Percentiles rank a stretch among this genome's conserved stretches.
These are phyloP conservation scores for Heliangelus exortis DNA, from an alignment of 2,797 vertebrate species.

Conservation along the genomic window DNA sequence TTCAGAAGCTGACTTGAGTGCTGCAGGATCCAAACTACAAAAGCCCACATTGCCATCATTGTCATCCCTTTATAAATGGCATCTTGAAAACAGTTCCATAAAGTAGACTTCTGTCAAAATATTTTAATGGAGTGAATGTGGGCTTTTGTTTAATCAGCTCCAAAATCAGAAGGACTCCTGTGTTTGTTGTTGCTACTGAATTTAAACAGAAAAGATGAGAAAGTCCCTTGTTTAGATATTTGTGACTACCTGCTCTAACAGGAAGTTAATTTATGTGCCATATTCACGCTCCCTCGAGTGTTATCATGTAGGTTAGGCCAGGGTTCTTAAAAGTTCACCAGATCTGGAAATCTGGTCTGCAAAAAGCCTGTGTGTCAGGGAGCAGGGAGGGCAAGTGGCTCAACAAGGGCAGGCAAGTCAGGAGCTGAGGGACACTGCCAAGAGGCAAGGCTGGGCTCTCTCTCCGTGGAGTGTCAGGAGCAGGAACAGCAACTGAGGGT, in stretches of 20 bases:
- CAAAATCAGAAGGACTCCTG: background rate
- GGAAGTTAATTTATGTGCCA: background rate
- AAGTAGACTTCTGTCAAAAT: background rate
- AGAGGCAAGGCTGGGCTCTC: background rate
- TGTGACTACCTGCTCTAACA: background rate
- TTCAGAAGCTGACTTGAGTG: background rate
- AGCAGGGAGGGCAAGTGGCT: accelerated
- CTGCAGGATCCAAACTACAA: background rate
- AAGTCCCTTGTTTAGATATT: background rate
- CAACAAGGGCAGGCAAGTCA: accelerated
- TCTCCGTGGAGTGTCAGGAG: background rate
- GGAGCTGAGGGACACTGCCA: accelerated
- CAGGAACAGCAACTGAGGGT: accelerated
- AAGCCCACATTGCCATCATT: background rate
- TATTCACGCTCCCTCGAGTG: background rate
- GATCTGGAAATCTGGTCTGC: background rate
- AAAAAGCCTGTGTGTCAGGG: background rate
- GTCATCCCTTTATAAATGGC: background rate
- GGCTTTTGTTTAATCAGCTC: background rate
- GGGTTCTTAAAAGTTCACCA: background rate
- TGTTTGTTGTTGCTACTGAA: background rate
- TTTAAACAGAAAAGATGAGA: background rate
- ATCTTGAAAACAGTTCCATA: background rate
- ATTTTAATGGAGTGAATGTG: background rate
- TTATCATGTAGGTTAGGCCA: background rate